These are phyloP conservation scores for Gallinago media DNA, from an alignment of 2,113 vertebrate species.

Conservation along the genomic window DNA sequence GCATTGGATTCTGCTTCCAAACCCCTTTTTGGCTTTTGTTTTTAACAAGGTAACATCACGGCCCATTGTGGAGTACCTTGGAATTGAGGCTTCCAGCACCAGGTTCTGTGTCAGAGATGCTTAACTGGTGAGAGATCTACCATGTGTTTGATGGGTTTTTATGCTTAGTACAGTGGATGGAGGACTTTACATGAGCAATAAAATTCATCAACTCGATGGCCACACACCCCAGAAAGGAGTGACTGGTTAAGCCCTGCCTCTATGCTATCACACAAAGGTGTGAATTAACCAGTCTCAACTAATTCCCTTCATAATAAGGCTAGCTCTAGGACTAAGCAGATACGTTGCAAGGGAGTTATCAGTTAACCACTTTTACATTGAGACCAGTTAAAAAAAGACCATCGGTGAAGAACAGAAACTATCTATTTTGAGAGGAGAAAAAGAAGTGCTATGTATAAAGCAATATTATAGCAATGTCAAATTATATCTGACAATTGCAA, in stretches of 20 bases:
- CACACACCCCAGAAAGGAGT: neutral
- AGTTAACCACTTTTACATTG: neutral
- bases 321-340: neutral
- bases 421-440: neutral
- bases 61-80: accelerated
- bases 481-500: constrained; percentile 63
- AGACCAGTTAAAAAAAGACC: neutral
- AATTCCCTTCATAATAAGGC: neutral
- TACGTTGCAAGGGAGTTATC: neutral
- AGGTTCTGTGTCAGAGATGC: neutral
- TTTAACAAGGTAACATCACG: accelerated
- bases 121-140: neutral
- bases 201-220: neutral
- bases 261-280: neutral
- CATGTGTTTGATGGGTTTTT: neutral
- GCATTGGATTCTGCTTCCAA: neutral
- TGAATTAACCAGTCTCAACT: neutral
- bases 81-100: neutral
- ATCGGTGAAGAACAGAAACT: neutral
- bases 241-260: neutral
- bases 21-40: neutral
- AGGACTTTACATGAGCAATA: neutral
- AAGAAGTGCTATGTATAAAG: constrained; percentile 9
- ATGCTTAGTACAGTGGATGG: neutral
- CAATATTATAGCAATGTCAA: constrained; percentile 42